Conservation (phyloP, 2,113 vertebrate genomes). For the Acanthisitta chloris region DNA sequence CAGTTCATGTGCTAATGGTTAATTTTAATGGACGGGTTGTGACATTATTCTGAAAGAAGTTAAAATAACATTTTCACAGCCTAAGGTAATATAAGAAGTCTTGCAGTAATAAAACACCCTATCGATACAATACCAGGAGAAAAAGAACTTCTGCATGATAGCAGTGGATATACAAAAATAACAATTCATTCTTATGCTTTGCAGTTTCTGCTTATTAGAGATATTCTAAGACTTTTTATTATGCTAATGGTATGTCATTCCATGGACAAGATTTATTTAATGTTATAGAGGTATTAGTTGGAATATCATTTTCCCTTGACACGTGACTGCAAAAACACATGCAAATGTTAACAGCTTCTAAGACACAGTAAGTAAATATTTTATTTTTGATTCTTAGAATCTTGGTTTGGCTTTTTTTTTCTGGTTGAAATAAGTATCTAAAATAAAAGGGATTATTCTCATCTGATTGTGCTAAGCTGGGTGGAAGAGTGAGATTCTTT, state of each 20-base stretch:
- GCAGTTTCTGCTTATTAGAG: neutral
- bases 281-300: neutral
- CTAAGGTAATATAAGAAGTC: neutral
- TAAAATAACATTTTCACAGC: constrained; percentile 46
- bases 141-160: neutral
- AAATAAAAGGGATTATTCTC: neutral
- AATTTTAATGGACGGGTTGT: constrained; percentile 39
- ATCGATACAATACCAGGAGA: neutral
- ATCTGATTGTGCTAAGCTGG: neutral
- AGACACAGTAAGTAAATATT: neutral
- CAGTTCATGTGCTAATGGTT: neutral
- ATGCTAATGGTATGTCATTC: neutral
- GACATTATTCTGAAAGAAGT: constrained; percentile 29
- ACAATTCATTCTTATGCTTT: neutral
- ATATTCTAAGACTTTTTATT: neutral
- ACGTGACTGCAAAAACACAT: neutral
- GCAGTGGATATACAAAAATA: neutral
- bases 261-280: neutral
- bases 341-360: neutral
- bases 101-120: neutral
- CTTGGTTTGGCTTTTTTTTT: neutral
- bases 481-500: neutral
- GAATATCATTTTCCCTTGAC: neutral
- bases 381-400: neutral
- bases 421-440: neutral